A percentile compares a stretch with the other conserved stretches of the same genome.
Conservation (phyloP, 2,113 vertebrate species). For the Malurus elegans region DNA sequence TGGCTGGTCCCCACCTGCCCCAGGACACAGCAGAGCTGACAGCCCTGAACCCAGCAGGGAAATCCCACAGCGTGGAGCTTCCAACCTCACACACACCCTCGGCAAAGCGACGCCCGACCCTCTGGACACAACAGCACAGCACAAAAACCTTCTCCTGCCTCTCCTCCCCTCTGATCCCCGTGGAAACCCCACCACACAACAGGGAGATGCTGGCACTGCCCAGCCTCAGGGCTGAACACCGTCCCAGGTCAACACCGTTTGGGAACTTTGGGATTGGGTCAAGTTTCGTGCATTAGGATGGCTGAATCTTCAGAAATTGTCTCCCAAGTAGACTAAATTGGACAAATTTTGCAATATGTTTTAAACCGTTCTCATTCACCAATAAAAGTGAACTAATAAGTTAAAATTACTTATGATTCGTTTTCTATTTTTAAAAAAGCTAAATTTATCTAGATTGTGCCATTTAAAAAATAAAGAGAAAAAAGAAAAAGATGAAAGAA, state of each 20-base stretch:
- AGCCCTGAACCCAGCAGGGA: neutral
- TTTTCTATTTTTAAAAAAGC: constrained; percentile 11
- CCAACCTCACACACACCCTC: constrained; percentile 2
- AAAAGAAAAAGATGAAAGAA: neutral
- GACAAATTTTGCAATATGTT: constrained; percentile 41
- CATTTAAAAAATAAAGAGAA: neutral
- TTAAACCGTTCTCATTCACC: constrained; percentile 59
- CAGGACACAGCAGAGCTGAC: neutral
- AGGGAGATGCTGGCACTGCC: neutral
- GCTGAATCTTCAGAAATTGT: neutral
- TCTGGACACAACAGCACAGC: neutral
- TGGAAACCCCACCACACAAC: neutral
- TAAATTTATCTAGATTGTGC: constrained; percentile 61
- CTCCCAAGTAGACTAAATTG: constrained; percentile 22
- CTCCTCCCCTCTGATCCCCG: neutral
- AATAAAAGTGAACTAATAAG: constrained; percentile 66
- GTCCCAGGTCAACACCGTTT: neutral
- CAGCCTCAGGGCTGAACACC: neutral
- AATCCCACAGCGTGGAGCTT: neutral
- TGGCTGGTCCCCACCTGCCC: neutral
- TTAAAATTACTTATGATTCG: constrained; percentile 63
- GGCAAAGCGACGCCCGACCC: neutral
- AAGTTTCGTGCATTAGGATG: neutral
- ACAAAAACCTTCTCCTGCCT: neutral
- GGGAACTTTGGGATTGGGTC: constrained; percentile 10